A percentile compares a stretch with the other conserved stretches of the same genome.
phyloP scores from a whole-genome alignment of 2,888 invertebrate genomes.

The Ochropleura leucogaster region DNA sequence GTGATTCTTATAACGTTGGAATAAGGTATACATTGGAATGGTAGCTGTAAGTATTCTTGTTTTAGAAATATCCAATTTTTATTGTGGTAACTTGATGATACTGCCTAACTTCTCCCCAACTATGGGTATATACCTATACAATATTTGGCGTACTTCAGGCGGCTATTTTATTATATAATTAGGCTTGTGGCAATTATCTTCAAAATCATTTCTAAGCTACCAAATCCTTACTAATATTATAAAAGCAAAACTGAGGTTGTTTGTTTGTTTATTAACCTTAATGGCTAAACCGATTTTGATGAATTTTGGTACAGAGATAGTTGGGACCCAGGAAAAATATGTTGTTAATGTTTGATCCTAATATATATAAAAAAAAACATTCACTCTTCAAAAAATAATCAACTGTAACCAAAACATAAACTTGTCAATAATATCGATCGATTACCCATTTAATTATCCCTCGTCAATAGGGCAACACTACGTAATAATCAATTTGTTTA shows the following conservation, averaged over 20 bases:
- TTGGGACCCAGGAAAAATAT: too few relatives aligned
- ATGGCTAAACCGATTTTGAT: too few relatives aligned
- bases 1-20: background rate
- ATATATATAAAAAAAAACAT: constrained; percentile 12
- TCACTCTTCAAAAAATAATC: constrained; percentile 36
- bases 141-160: too few relatives aligned
- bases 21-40: background rate
- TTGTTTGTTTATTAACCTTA: too few relatives aligned
- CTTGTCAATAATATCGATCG: constrained; percentile 68
- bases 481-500: constrained; percentile 77
- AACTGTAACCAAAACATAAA: constrained; percentile 41
- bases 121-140: too few relatives aligned
- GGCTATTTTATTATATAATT: too few relatives aligned
- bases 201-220: too few relatives aligned
- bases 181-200: too few relatives aligned
- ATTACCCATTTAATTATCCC: constrained; percentile 74
- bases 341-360: background rate
- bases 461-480: constrained; percentile 68
- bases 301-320: too few relatives aligned
- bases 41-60: background rate
- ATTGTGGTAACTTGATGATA: background rate
- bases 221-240: too few relatives aligned
- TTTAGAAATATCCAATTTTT: background rate
- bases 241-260: too few relatives aligned
- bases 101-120: background rate